These are phyloP conservation scores for Chionodraco myersi DNA, from an alignment of 2,113 vertebrate genomes.

Conservation along the genomic window DNA sequence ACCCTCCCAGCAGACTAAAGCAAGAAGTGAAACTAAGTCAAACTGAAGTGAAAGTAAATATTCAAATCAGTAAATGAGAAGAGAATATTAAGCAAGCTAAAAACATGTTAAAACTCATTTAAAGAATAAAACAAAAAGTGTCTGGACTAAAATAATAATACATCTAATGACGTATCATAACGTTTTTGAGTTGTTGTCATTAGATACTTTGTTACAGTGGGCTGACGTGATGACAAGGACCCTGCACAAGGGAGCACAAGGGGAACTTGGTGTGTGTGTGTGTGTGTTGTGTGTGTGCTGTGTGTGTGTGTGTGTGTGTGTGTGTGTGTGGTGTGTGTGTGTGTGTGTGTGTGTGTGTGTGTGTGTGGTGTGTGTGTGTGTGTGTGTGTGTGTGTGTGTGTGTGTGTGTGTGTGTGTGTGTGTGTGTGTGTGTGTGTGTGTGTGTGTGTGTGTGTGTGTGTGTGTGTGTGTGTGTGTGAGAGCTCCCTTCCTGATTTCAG, in stretches of 20 bases:
- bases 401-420: too few species aligned
- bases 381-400: slow-evolving; percentile 3
- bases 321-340: too few species aligned
- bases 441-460: too few species aligned
- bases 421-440: too few species aligned
- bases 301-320: too few species aligned
- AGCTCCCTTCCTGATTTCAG: slow-evolving; percentile 45
- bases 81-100: not conserved
- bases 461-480: not conserved
- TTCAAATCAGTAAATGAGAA: not conserved
- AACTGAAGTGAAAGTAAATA: slow-evolving; percentile 17
- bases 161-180: not conserved
- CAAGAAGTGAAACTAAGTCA: not conserved
- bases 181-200: not conserved
- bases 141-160: not conserved
- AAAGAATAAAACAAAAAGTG: not conserved
- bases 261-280: slow-evolving; percentile 6
- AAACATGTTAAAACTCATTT: not conserved
- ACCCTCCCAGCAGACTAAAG: not conserved
- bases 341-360: too few species aligned
- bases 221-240: not conserved
- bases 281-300: not conserved
- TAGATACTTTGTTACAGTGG: not conserved
- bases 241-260: slow-evolving; percentile 3
- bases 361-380: too few species aligned